Base-by-base conservation (phyloP, 1,140 invertebrate species). In the Nasonia giraulti region DNA sequence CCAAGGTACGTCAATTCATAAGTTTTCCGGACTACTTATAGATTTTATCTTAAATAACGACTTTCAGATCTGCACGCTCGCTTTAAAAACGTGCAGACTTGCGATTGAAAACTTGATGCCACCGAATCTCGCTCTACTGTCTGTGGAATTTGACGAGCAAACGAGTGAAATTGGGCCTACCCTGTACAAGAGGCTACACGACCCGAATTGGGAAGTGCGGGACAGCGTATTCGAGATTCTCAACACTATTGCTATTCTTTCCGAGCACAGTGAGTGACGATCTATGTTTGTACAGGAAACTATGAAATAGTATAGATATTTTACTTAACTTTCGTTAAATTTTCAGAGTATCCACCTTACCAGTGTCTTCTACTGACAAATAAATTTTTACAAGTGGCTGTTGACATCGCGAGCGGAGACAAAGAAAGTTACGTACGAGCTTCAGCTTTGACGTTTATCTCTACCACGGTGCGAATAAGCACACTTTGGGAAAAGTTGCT, bases 271-370 rank as follows among this genome's bases (percentile, higher is more conserved):
- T 97, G 93, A 94, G 94, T 92, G 73, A n/a, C 33, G 79, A 44
- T 44, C 40, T 40, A 71, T 76, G 69, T 74, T 74, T 75, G 80
- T 74, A 69, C 2, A 73, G 66, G 0, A 82, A 84, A 82, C 12
- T 73, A 68, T 33, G 79, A 77, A 75, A 40, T 31, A 44, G 37
- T 37, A 27, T 78, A 78, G 33, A 33, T 62, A 1, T 50, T 47
- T 62, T 44, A 23, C 31, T 14, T 66, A 4, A 47, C 27, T 33
- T 68, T 40, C 10, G 37, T 40, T 71, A 55, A 78, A 78, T 87
- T 90, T 86, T 23, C 89, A 96, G 96, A 96, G 92, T 97, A 96
- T 90, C 96, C 96, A n/a, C 94, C 96, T 37, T 96, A 96, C 89
- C 96, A 96, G 92, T 94, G 95, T 62, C 94, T 96, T 87, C 90